Base-by-base conservation (phyloP, 2,888 invertebrate species). In the Antheraea yamamai region DNA sequence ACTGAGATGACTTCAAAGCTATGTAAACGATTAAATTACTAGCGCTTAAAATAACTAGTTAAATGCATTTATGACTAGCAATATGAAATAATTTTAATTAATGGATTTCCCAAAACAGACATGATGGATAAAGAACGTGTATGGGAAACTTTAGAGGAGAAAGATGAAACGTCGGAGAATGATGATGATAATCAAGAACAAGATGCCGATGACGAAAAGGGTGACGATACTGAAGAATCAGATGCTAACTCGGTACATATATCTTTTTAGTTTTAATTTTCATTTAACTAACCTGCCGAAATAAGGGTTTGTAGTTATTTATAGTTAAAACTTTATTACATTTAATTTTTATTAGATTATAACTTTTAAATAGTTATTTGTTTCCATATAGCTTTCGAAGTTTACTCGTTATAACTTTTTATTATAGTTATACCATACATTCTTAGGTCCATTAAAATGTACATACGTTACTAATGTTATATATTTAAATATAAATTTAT, bases 91-190 rank as follows among this genome's bases (percentile, higher is more conserved):
- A 58, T 72, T 52, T 16, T 35, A 73, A 71, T 64, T 73, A 72
- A 73, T 75, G 74, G 55, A 74, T 73, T 51, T 35, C 6, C 8
- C 30, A 30, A 4, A 30, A 66, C 73, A 96, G 96, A 96, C 81
- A 88, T 95, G 78, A 85, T 93, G 74, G 95, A 95, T 73, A 92
- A 92, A 82, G 96, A 96, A 80, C 88, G 95, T 75, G 91, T 95
- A 52, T 96, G 95, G 95, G 96, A 96, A 80, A 92, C 95, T 7
- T 87, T 96, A 39, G 95, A 95, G 78, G 96, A 96, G 80, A 93
- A 89, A 81, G 94, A 94, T 75, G 94, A 94, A 81, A 81, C 84
- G 14, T 78, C 85, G 35, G 93, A 92, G 75, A 88, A 88, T 74
- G 91, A 89, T 58, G 85, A 87, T 72, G 89, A 89, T 73, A 77